A percentile compares a stretch with the other conserved stretches of the same genome.
These are phyloP conservation scores for Palaemon carinicauda DNA, from an alignment of 1,140 invertebrate genomes.

Conservation along the genomic window DNA sequence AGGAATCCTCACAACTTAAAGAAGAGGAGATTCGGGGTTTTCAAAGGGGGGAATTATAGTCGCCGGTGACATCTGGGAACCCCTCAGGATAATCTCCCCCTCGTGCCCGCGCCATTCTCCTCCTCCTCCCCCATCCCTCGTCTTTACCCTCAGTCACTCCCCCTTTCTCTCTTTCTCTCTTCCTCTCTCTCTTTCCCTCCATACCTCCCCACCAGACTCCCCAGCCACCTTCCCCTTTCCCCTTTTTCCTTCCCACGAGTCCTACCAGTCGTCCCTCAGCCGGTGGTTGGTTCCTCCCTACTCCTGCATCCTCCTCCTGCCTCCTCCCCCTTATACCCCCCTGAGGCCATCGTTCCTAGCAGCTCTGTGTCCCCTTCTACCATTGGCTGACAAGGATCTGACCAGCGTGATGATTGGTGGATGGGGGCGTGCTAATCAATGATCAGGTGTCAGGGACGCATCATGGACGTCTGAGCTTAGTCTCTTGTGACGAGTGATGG, in stretches of 20 bases:
- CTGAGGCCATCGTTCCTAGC: constrained; percentile 7
- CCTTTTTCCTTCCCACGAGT: constrained; percentile 24
- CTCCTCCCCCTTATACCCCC: constrained; percentile 5
- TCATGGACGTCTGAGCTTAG: constrained; percentile 44
- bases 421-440: constrained; percentile 52
- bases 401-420: constrained; percentile 33
- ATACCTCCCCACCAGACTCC: too few relatives aligned
- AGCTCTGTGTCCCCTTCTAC: constrained; percentile 34
- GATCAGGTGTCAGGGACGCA: constrained; percentile 39
- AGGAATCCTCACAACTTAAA: background rate
- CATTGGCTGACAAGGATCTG: constrained; percentile 46
- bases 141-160: background rate
- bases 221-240: constrained; percentile 7
- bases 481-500: constrained; percentile 47
- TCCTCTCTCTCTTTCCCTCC: background rate
- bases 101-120: background rate
- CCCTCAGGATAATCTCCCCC: background rate
- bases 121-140: background rate
- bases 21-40: background rate
- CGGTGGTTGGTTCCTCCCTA: constrained; percentile 20
- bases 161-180: background rate
- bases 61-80: background rate
- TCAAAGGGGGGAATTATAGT: background rate
- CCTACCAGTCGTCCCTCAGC: background rate
- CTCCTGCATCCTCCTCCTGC: background rate